A percentile compares a stretch with the other conserved stretches of the same genome.
Conservation (phyloP, 2,888 invertebrate genomes). For the Meloe dianella region DNA sequence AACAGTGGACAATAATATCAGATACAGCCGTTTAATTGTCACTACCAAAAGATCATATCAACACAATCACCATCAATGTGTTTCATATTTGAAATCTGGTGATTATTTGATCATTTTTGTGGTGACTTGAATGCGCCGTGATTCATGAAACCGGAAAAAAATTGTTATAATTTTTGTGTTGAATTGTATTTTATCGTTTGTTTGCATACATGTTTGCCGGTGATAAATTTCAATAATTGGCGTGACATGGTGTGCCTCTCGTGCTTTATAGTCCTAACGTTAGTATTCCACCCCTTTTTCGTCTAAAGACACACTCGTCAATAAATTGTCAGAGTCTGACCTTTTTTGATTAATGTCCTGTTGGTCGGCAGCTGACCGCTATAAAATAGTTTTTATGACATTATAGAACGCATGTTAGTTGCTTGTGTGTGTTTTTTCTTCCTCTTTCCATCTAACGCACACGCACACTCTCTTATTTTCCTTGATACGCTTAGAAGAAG, state of each 20-base stretch:
- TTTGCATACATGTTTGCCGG: constrained; percentile 4
- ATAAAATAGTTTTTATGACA: constrained; percentile 53
- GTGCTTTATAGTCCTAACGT: constrained; percentile 6
- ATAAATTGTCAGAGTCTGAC: constrained; percentile 37
- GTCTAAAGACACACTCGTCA: constrained; percentile 35
- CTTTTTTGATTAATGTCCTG: constrained; percentile 55
- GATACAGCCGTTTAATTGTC: constrained; percentile 34
- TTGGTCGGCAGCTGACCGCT: constrained; percentile 54
- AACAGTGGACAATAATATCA: not conserved
- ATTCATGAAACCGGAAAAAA: not conserved
- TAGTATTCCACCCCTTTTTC: constrained; percentile 14
- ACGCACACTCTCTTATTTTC: constrained; percentile 14
- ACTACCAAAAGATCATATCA: constrained; percentile 8
- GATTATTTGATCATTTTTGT: not conserved
- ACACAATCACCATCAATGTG: not conserved
- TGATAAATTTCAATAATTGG: constrained; percentile 14
- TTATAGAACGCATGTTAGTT: constrained; percentile 50
- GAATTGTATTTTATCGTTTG: not conserved
- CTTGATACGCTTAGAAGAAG: constrained; percentile 12
- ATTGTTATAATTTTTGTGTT: not conserved
- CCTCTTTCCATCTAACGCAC: constrained; percentile 17
- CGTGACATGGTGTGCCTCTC: constrained; percentile 5
- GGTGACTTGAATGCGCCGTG: not conserved
- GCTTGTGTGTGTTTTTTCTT: constrained; percentile 35
- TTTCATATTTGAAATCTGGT: not conserved